Base-by-base conservation (phyloP, 2,888 invertebrate genomes). In the Conomelus anceps region DNA sequence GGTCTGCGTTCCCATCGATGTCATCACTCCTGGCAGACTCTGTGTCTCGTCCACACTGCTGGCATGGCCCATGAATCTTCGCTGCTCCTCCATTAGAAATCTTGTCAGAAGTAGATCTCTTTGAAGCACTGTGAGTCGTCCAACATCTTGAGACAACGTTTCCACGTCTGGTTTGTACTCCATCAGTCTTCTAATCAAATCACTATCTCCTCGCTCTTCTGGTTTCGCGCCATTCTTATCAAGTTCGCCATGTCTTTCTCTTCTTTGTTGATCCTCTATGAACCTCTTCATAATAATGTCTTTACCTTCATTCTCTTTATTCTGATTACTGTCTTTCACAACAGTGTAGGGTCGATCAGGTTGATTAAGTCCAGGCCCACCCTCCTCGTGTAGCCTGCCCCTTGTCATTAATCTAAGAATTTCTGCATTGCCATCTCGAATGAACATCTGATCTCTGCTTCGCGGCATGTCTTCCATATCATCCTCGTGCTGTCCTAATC, bases 371-470 rank as follows among this genome's bases (percentile, higher is more conserved):
- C 88, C 90, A 13, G 91, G 91, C 24, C 90, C 90, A 23, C 90
- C 91, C 86, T 90, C 91, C 26, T 89, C 90, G 26, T 90, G 90
- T 89, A 94, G 94, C 90, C 96, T 95, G 20, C 96, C 96, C 92
- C 97, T 94, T 0, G 97, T 97, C 88, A 97, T 96, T 88, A 98
- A 93, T 90, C 97, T 94, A 88, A 98, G 93, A 90, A 98, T 97
- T 94, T 98, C 98, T 0, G 97, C 96, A 92, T 97, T 97, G 0
- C 97, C 98, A 92, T 97, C 97, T 92, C 97, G 95, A 85, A 97
- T 97, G 92, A 96, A 98, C 92, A 96, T 95, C 92, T 96, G 91
- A 87, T 91, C 91, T 88, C 91, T 90, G 22, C 90, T 90, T n/a
- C 90, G 90, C 22, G 91, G 90, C 85, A 89, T 90, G n/a, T 63